Percentiles rank a stretch among this genome's conserved stretches.
Evolutionary conservation across 2,113 vertebrate species (phyloP).

Genomic region (Neodon shergylaensis): DNA sequence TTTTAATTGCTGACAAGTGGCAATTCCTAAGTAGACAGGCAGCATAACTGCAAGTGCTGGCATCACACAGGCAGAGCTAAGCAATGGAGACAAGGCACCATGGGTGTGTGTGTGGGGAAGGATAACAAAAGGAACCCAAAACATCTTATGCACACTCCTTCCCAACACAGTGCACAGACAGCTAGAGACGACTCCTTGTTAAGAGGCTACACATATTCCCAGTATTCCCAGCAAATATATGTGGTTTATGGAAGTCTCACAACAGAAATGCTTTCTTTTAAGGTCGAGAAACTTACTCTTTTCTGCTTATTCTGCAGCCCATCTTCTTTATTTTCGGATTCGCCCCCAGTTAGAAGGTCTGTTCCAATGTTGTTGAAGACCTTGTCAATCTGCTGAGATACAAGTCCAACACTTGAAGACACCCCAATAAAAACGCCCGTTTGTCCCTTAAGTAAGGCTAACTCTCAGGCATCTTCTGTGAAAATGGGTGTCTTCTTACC

Average conservation of each 20-base stretch:
- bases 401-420: neutral
- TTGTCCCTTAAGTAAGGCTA: conserved; percentile 7
- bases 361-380: conserved; percentile 89
- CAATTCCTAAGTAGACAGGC: no score
- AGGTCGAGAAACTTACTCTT: conserved; percentile 85
- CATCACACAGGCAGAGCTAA: neutral
- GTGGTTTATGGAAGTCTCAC: conserved; percentile 10
- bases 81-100: neutral
- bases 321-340: conserved; percentile 91
- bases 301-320: conserved; percentile 88
- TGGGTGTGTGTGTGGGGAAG: no score
- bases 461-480: neutral
- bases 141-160: neutral
- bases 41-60: neutral
- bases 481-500: conserved; percentile 83
- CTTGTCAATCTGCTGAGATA: conserved; percentile 91
- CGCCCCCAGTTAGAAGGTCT: conserved; percentile 85
- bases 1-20: no score
- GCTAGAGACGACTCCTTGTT: conserved; percentile 40
- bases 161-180: neutral
- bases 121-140: neutral
- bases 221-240: conserved; percentile 34
- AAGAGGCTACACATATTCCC: neutral
- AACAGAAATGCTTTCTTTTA: neutral
- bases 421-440: conserved; percentile 37